These are phyloP conservation scores for Syndactyla subalaris DNA, from an alignment of 2,797 vertebrate genomes.

Conservation along the genomic window DNA sequence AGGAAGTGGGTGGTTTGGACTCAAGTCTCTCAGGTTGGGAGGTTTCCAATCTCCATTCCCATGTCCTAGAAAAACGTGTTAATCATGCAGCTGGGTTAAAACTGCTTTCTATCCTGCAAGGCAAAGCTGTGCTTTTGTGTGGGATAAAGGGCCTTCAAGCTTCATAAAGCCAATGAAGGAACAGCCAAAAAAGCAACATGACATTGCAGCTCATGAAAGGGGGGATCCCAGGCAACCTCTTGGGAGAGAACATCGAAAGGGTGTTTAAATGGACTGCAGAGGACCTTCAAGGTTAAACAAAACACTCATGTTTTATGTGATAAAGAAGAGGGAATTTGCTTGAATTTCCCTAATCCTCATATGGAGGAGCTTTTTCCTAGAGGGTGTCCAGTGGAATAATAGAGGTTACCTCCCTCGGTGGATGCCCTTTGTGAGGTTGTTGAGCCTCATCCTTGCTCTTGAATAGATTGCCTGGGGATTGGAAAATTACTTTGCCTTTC, in stretches of 20 bases:
- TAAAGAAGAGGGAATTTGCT: neutral
- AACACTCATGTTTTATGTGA: neutral
- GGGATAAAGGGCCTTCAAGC: neutral
- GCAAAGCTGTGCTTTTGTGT: constrained; percentile 1
- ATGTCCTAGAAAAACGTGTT: constrained; percentile 29
- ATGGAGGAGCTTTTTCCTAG: neutral
- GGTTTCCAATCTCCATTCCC: constrained; percentile 14
- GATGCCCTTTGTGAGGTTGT: neutral
- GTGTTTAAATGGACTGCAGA: neutral
- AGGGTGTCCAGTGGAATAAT: neutral
- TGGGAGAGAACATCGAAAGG: neutral
- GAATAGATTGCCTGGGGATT: neutral
- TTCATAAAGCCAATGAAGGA: neutral
- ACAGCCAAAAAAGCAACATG: neutral
- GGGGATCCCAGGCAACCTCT: neutral
- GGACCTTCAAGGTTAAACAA: neutral
- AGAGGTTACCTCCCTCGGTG: neutral
- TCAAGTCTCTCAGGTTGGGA: constrained; percentile 4
- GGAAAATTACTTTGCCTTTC: neutral
- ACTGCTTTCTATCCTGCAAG: neutral
- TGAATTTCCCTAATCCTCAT: neutral
- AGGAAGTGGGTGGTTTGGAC: neutral
- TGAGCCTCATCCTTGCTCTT: neutral
- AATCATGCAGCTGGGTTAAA: constrained; percentile 23
- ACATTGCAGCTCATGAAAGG: neutral